Evolutionary conservation across 2,797 vertebrate species (phyloP), one percentile per base, ranked within the genome.

Genomic region (Acanthornis magna): DNA sequence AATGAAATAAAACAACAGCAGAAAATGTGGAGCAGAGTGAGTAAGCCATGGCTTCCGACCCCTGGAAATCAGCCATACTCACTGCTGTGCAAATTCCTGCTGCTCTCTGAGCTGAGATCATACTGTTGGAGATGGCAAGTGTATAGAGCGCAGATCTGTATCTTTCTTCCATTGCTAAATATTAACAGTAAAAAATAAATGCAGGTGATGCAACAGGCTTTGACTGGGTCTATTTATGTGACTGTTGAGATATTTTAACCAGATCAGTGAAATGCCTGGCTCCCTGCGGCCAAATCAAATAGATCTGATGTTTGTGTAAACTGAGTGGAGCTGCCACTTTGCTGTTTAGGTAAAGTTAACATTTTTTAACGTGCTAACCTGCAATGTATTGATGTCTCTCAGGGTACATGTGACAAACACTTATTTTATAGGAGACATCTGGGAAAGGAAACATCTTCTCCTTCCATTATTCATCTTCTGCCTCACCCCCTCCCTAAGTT

Each of bases 91-190:
- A 93, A 79, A 93, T 96, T 96, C 93, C 96, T 96, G 89, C 93
- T 96, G 82, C 94, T 96, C 89, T 96, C 91, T 91, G 91, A 95
- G 95, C 96, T 95, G 96, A 96, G 94, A 93, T 97, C 96, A 96
- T 96, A 74, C 55, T 88, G 86, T 85, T 95, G 80, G 90, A 96
- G 83, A 95, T 82, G 89, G 95, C 88, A 95, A 95, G 86, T 94
- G 68, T 89, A 54, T 82, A 77, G 93, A 96, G 93, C 91, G 63
- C 91, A 91, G 91, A 95, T 93, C 83, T 86, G 67, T 95, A 91
- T 95, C 95, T 85, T 92, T 89, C 83, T 93, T 87, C 80, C 78
- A 93, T 60, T 92, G 88, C 94, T 96, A 85, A 96, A 91, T 93
- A 94, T 94, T 94, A 95, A 68, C 88, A 90, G 80, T 68, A 77